Evolutionary conservation across 2,113 vertebrate species (phyloP).

Genomic region (Cebidichthys violaceus): DNA sequence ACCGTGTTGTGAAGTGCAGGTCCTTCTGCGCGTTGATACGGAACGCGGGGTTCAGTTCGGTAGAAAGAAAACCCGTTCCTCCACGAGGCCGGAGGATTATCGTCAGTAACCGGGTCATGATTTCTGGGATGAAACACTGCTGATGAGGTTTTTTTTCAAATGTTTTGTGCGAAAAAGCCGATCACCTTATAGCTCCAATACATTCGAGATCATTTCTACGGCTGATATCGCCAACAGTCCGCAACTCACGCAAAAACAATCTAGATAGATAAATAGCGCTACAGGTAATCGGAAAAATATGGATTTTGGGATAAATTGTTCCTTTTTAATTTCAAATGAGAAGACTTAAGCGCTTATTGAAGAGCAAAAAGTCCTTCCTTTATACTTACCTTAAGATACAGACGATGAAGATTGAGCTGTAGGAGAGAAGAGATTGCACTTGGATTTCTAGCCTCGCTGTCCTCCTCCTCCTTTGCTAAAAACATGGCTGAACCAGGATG

Average conservation of each 20-base stretch:
- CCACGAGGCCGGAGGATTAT: no score
- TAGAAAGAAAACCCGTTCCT: background rate
- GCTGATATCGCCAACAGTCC: background rate
- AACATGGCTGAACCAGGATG: background rate
- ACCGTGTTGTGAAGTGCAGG: background rate
- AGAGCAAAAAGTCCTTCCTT: background rate
- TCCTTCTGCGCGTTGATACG: background rate
- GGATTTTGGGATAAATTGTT: background rate
- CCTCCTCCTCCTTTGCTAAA: background rate
- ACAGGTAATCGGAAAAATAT: background rate
- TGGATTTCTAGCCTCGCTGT: background rate
- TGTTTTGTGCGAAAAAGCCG: no score
- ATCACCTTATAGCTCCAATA: background rate
- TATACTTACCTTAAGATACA: background rate
- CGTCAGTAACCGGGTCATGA: background rate
- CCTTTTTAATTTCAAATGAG: background rate
- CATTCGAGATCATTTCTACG: background rate
- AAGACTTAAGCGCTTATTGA: background rate
- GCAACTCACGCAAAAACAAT: background rate
- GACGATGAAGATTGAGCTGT: background rate
- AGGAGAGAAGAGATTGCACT: background rate
- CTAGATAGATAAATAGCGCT: background rate
- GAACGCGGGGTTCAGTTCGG: background rate
- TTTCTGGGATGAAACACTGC: background rate
- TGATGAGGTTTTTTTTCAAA: background rate